phyloP scores from a whole-genome alignment of 2,797 vertebrate genomes.

The Gouania willdenowi region DNA sequence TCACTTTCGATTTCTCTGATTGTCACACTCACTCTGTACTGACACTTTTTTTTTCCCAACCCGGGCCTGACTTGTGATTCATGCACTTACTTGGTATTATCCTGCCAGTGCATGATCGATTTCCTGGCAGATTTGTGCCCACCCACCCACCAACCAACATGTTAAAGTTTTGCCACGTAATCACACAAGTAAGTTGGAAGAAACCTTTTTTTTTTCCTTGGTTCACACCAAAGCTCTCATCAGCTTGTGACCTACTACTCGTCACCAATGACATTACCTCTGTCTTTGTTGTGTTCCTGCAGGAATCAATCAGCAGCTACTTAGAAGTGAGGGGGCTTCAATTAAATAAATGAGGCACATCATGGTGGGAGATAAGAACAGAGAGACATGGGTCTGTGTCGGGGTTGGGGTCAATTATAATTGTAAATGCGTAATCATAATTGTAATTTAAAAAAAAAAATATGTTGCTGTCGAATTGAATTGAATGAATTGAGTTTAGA shows the following conservation, averaged over 20 bases:
- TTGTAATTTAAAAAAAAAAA: too few species aligned
- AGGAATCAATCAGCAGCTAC: slow-evolving; percentile 52
- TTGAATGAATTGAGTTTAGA: too few species aligned
- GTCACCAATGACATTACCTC: slow-evolving; percentile 31
- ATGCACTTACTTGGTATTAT: slow-evolving; percentile 27
- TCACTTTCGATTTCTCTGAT: slow-evolving; percentile 25
- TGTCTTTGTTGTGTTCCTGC: slow-evolving; percentile 32
- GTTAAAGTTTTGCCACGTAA: slow-evolving; percentile 40
- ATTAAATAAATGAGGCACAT: slow-evolving; percentile 60
- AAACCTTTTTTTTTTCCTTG: slow-evolving; percentile 47
- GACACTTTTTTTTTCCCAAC: slow-evolving; percentile 29
- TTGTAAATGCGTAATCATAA: too few species aligned
- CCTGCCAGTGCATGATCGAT: slow-evolving; percentile 38
- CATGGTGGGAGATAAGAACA: too few species aligned
- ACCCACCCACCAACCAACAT: slow-evolving; percentile 12
- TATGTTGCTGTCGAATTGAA: too few species aligned
- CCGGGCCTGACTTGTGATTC: slow-evolving; percentile 48
- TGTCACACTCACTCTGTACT: slow-evolving; percentile 32
- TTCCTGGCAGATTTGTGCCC: slow-evolving; percentile 38
- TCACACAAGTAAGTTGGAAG: slow-evolving; percentile 47
- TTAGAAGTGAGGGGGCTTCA: slow-evolving; percentile 51
- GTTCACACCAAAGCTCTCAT: slow-evolving; percentile 45
- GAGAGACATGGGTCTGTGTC: too few species aligned
- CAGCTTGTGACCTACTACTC: slow-evolving; percentile 24
- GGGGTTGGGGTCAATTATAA: slow-evolving; percentile 7